These are phyloP conservation scores for Falco rusticolus DNA, from an alignment of 2,797 vertebrate genomes.

Conservation along the genomic window DNA sequence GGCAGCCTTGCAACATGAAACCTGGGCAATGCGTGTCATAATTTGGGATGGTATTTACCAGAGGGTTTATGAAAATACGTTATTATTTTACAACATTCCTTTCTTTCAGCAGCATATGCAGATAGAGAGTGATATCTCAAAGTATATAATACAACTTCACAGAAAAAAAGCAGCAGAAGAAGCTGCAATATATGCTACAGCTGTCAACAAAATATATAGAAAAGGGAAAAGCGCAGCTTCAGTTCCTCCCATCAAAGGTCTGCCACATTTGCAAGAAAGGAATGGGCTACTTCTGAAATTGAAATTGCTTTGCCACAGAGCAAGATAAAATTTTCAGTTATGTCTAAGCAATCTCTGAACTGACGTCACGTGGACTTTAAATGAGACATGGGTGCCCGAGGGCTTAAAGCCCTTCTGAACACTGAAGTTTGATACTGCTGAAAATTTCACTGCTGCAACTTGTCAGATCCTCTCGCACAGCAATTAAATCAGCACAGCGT, in stretches of 20 bases:
- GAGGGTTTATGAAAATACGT: slow-evolving; percentile 76
- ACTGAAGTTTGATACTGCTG: slow-evolving; percentile 10
- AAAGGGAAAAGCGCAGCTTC: slow-evolving; percentile 41
- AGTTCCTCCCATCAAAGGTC: slow-evolving; percentile 30
- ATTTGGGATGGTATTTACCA: slow-evolving; percentile 79
- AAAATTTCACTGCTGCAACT: slow-evolving; percentile 31
- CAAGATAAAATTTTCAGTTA: slow-evolving; percentile 15
- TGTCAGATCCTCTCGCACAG: background rate
- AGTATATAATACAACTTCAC: slow-evolving; percentile 70
- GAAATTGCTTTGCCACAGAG: slow-evolving; percentile 23
- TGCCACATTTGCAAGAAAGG: slow-evolving; percentile 21
- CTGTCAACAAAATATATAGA: slow-evolving; percentile 59
- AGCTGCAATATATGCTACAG: slow-evolving; percentile 62
- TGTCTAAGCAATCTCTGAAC: background rate
- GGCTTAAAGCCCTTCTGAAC: slow-evolving; percentile 37
- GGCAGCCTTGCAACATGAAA: slow-evolving; percentile 79
- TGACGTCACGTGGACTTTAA: background rate
- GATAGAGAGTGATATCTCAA: slow-evolving; percentile 64
- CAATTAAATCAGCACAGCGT: background rate
- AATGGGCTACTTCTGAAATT: background rate
- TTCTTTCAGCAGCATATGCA: slow-evolving; percentile 75
- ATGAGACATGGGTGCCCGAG: background rate
- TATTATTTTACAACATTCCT: slow-evolving; percentile 79
- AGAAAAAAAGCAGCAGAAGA: slow-evolving; percentile 63
- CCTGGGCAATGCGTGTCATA: slow-evolving; percentile 77